Conservation (phyloP, 2,797 vertebrate genomes). For the Phaenicophaeus curvirostris region DNA sequence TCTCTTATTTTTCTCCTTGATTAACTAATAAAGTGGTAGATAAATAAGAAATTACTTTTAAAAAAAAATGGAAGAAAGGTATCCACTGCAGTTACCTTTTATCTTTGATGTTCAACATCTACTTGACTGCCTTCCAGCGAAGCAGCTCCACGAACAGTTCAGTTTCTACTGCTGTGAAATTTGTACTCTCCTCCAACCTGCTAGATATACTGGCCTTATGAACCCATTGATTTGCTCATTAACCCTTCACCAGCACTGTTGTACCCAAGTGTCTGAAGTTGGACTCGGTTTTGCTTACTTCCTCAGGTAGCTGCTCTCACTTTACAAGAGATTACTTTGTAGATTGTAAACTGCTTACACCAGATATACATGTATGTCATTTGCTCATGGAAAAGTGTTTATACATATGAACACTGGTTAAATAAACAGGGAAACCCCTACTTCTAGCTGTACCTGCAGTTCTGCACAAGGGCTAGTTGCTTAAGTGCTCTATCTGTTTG, state of each 20-base stretch:
- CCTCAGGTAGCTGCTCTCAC: not conserved
- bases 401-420: not conserved
- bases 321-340: not conserved
- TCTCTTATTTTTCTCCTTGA: not conserved
- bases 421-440: not conserved
- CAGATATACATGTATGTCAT: fast-evolving
- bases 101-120: not conserved
- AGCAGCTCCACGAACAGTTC: not conserved
- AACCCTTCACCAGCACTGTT: not conserved
- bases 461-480: not conserved
- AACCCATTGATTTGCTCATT: not conserved
- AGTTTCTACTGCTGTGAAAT: not conserved
- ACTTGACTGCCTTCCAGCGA: too few relatives aligned
- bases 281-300: not conserved
- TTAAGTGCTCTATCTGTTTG: not conserved
- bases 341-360: not conserved
- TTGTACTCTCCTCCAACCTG: not conserved
- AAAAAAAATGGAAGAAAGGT: not conserved
- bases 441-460: not conserved
- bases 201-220: not conserved
- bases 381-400: not conserved
- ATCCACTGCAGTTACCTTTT: not conserved
- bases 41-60: not conserved
- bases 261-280: not conserved
- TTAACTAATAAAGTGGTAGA: not conserved